These are phyloP conservation scores for Acleris emargana DNA, from an alignment of 2,888 invertebrate species.

Conservation along the genomic window DNA sequence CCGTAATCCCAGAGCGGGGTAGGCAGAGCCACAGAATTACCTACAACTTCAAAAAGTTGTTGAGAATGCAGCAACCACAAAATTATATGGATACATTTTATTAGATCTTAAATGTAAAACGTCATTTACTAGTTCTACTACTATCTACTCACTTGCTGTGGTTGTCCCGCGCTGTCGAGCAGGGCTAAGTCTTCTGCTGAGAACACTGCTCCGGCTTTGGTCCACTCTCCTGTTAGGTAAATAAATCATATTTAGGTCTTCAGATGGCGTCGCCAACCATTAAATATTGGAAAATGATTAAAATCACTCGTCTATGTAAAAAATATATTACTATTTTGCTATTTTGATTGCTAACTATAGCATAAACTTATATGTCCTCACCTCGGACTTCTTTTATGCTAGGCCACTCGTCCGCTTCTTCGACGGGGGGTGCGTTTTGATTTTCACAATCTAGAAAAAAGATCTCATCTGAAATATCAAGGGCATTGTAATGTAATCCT, in stretches of 20 bases:
- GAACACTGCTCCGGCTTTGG: slow-evolving; percentile 75
- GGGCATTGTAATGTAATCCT: slow-evolving; percentile 1
- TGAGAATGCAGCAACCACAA: no score
- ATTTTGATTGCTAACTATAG: background rate
- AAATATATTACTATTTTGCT: no score
- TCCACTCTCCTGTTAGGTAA: slow-evolving; percentile 65
- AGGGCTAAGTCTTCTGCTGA: slow-evolving; percentile 78
- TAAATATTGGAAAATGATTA: no score
- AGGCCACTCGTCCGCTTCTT: slow-evolving; percentile 76
- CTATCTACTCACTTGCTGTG: slow-evolving; percentile 58
- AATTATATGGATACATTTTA: no score
- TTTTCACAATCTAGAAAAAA: slow-evolving; percentile 63
- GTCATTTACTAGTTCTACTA: no score
- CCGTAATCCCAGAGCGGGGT: no score
- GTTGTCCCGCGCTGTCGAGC: slow-evolving; percentile 69
- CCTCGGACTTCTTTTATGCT: slow-evolving; percentile 77
- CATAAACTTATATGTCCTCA: slow-evolving; percentile 40
- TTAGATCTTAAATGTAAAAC: no score
- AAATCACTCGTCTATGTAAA: no score
- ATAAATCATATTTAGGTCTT: background rate
- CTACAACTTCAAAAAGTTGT: no score
- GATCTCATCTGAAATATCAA: slow-evolving; percentile 32
- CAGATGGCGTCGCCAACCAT: background rate
- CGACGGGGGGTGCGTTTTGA: slow-evolving; percentile 57
- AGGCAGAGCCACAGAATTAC: no score